Percentiles rank a stretch among this genome's conserved stretches.
Conservation (phyloP, 2,113 vertebrate species). For the Lepus europaeus region DNA sequence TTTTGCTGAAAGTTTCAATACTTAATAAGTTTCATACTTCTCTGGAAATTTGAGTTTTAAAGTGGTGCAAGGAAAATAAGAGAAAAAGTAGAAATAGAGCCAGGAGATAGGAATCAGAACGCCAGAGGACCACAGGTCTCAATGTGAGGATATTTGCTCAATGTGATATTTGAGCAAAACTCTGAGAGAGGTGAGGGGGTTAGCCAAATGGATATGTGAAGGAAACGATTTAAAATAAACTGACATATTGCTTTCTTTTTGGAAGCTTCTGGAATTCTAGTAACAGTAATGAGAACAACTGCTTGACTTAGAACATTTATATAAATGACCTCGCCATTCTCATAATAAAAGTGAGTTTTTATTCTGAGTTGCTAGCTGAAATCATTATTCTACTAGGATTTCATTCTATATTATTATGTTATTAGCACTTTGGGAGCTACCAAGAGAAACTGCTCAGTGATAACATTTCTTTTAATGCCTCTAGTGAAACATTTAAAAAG, state of each 20-base stretch:
- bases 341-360: slow-evolving; percentile 23
- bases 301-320: slow-evolving; percentile 5
- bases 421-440: slow-evolving; percentile 74
- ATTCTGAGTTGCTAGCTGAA: slow-evolving; percentile 62
- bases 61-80: not conserved
- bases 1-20: not conserved
- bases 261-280: slow-evolving; percentile 25
- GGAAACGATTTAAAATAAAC: not conserved
- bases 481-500: slow-evolving; percentile 75
- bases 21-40: slow-evolving; percentile 13
- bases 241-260: slow-evolving; percentile 23
- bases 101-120: not conserved
- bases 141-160: not conserved
- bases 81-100: not conserved
- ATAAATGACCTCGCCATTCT: slow-evolving; percentile 24
- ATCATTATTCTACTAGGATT: slow-evolving; percentile 73
- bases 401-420: slow-evolving; percentile 70
- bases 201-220: not conserved
- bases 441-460: slow-evolving; percentile 75
- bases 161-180: not conserved
- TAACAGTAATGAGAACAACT: slow-evolving; percentile 11
- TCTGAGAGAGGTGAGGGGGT: not conserved
- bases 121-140: not conserved
- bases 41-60: not conserved
- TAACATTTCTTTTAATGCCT: slow-evolving; percentile 80